Evolutionary conservation across 2,888 invertebrate species (phyloP).

Genomic region (Mythimna albipuncta): DNA sequence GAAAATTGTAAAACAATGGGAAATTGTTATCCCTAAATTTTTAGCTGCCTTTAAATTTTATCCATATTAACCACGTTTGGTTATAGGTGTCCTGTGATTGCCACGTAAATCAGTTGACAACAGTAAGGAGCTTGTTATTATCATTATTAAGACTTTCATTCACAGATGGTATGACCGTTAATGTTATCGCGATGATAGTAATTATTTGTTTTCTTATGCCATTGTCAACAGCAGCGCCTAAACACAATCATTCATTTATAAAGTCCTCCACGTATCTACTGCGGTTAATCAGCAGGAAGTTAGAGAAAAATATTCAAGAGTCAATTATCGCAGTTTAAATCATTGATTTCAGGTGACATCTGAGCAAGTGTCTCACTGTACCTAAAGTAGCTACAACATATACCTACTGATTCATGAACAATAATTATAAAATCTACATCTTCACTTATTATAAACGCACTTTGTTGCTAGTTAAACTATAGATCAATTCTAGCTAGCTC

Average conservation of each 20-base stretch:
- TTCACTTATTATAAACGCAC: background rate
- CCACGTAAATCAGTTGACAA: too few species aligned
- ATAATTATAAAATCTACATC: background rate
- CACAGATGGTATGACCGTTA: background rate
- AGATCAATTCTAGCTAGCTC: too few species aligned
- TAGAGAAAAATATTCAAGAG: slow-evolving; percentile 10
- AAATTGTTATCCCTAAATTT: too few species aligned
- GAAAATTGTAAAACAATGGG: too few species aligned
- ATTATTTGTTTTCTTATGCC: background rate
- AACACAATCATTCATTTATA: background rate
- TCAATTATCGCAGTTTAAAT: slow-evolving; percentile 14
- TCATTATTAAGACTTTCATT: background rate
- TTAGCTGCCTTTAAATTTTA: too few species aligned
- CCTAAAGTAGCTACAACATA: too few species aligned
- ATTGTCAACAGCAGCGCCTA: background rate
- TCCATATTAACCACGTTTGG: too few species aligned
- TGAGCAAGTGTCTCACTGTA: background rate
- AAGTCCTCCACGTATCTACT: background rate
- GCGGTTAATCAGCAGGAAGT: slow-evolving; percentile 1
- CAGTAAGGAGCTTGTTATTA: too few species aligned
- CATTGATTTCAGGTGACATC: slow-evolving; percentile 13
- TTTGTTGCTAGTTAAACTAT: background rate
- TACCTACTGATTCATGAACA: slow-evolving; percentile 7
- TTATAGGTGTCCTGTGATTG: too few species aligned
- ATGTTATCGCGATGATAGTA: background rate